Percentiles rank a stretch among this genome's conserved stretches.
These are phyloP conservation scores for Lydus trimaculatus DNA, from an alignment of 2,888 invertebrate genomes.

Conservation along the genomic window DNA sequence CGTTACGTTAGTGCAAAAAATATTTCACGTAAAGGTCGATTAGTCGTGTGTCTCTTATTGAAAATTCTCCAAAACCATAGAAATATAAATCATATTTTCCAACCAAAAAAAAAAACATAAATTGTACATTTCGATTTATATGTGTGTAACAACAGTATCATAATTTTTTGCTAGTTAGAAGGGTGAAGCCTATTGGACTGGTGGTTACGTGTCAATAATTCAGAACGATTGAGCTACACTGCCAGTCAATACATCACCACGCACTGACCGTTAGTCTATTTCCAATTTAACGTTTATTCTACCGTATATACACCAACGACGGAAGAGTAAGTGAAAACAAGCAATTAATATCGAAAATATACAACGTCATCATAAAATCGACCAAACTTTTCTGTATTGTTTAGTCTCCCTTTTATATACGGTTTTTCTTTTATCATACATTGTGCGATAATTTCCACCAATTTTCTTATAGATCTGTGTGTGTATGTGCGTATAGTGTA, in stretches of 20 bases:
- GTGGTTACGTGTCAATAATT: slow-evolving; percentile 32
- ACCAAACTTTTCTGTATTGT: slow-evolving; percentile 24
- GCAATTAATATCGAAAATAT: slow-evolving; percentile 38
- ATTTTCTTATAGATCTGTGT: not conserved
- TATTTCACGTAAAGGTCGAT: not conserved
- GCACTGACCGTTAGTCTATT: slow-evolving; percentile 13
- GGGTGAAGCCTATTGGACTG: slow-evolving; percentile 16
- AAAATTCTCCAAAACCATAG: not conserved
- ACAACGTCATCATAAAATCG: slow-evolving; percentile 34
- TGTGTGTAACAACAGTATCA: not conserved
- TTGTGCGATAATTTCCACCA: not conserved
- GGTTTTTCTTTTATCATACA: slow-evolving; percentile 9
- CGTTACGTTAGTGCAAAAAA: not conserved
- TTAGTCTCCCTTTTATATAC: slow-evolving; percentile 23
- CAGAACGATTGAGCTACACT: slow-evolving; percentile 32
- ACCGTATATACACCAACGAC: slow-evolving; percentile 14
- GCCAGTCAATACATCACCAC: slow-evolving; percentile 32
- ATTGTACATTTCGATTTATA: slow-evolving; percentile 23
- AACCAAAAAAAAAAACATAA: slow-evolving; percentile 21
- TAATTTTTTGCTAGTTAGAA: slow-evolving; percentile 19
- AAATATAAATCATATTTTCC: not conserved
- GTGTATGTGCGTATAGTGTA: not conserved
- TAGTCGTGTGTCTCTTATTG: not conserved
- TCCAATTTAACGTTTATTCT: not conserved
- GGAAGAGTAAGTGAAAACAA: slow-evolving; percentile 27